Conservation (phyloP, 2,113 vertebrate species). For the Uria aalge region DNA sequence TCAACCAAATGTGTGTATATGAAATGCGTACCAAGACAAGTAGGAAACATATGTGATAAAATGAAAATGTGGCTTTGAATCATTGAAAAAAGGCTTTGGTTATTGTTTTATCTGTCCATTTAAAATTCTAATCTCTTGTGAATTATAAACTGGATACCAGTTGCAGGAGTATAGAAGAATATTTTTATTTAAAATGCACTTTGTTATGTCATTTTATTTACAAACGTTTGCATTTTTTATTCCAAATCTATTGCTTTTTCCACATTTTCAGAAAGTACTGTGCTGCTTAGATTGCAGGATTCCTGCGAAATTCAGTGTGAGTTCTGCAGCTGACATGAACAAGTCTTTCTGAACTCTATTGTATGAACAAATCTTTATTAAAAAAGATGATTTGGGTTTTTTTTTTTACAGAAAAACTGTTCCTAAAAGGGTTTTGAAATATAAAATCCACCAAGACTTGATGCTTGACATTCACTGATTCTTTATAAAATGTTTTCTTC, state of each 20-base stretch:
- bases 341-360: background rate
- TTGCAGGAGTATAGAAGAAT: background rate
- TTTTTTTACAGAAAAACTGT: background rate
- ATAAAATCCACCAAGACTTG: background rate
- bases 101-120: background rate
- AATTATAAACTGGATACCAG: background rate
- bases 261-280: background rate
- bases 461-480: background rate
- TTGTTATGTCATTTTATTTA: background rate
- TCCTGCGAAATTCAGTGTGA: background rate
- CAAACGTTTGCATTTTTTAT: background rate
- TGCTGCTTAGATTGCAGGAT: background rate
- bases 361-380: background rate
- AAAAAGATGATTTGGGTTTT: background rate
- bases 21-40: background rate
- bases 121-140: background rate
- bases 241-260: background rate
- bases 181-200: background rate
- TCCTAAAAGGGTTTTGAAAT: background rate
- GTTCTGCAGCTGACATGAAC: background rate
- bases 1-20: background rate
- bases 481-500: background rate
- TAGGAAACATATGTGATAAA: background rate
- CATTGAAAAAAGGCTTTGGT: background rate
- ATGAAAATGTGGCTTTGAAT: background rate